Conservation (phyloP, 2,888 invertebrate species). For the Parascotia fuliginaria region DNA sequence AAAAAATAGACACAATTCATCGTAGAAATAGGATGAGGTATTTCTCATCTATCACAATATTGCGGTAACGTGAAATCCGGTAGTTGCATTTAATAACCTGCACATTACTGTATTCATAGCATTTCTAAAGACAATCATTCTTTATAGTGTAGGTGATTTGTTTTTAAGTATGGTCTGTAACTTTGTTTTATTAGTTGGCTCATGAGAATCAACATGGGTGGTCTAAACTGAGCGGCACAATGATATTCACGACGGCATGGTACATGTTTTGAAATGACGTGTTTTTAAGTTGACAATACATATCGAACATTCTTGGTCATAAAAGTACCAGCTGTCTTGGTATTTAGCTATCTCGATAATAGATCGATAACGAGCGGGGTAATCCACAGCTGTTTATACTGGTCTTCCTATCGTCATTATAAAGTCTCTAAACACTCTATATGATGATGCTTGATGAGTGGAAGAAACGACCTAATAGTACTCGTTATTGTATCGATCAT, state of each 20-base stretch:
- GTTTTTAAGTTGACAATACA: neutral
- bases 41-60: neutral
- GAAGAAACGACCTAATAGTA: neutral
- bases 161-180: neutral
- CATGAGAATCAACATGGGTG: conserved; percentile 8
- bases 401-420: too few relatives aligned
- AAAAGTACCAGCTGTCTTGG: neutral
- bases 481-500: neutral
- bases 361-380: too few relatives aligned
- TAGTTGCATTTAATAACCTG: conserved; percentile 3
- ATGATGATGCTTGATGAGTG: neutral
- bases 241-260: conserved; percentile 2
- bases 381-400: too few relatives aligned
- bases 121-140: neutral
- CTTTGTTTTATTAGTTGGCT: conserved; percentile 1
- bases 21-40: neutral
- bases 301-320: neutral
- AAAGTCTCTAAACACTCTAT: too few relatives aligned
- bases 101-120: neutral
- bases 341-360: too few relatives aligned
- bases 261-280: neutral
- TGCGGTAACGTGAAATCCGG: neutral
- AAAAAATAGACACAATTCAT: neutral
- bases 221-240: conserved; percentile 2
- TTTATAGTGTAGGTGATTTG: conserved; percentile 8